Conservation (phyloP, 23 tunicate genomes). For the Trididemnum nubilum region DNA sequence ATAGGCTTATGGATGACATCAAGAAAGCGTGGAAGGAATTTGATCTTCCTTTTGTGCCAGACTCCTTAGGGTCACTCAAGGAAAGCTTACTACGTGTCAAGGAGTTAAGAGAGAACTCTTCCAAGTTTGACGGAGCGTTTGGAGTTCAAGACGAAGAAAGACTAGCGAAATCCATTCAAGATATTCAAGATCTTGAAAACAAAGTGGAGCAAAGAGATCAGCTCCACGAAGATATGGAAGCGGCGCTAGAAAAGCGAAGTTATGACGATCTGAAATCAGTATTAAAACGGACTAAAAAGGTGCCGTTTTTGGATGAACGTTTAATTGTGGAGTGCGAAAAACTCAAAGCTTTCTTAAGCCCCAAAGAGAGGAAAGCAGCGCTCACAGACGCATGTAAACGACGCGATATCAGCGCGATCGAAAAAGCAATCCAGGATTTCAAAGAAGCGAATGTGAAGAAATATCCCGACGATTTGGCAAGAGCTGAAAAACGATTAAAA, state of each 20-base stretch:
- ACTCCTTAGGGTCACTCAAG: background rate
- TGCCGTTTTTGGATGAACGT: background rate
- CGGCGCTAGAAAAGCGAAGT: constrained; percentile 19
- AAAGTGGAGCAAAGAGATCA: constrained; percentile 7
- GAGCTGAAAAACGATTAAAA: constrained; percentile 23
- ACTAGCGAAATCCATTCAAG: background rate
- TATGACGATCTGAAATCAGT: constrained; percentile 20
- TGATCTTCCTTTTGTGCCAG: constrained; percentile 34
- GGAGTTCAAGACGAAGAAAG: constrained; percentile 24
- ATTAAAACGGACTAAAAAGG: background rate
- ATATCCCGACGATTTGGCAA: constrained; percentile 7
- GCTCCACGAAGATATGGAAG: background rate
- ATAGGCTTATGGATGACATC: background rate
- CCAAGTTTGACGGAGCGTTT: constrained; percentile 32
- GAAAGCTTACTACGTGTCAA: constrained; percentile 18
- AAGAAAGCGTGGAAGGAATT: background rate
- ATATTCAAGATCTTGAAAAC: constrained; percentile 30
- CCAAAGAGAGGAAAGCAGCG: background rate
- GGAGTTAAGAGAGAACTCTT: constrained; percentile 3
- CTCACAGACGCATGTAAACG: background rate
- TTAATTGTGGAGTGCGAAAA: background rate
- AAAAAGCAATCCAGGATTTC: constrained; percentile 35
- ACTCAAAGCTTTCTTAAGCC: background rate
- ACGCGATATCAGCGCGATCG: constrained; percentile 11
- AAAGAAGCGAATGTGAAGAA: constrained; percentile 35